Evolutionary conservation across 2,888 invertebrate genomes (phyloP), one percentile per base, ranked within the genome.

Genomic region (Eueremaeus valkanovi): DNA sequence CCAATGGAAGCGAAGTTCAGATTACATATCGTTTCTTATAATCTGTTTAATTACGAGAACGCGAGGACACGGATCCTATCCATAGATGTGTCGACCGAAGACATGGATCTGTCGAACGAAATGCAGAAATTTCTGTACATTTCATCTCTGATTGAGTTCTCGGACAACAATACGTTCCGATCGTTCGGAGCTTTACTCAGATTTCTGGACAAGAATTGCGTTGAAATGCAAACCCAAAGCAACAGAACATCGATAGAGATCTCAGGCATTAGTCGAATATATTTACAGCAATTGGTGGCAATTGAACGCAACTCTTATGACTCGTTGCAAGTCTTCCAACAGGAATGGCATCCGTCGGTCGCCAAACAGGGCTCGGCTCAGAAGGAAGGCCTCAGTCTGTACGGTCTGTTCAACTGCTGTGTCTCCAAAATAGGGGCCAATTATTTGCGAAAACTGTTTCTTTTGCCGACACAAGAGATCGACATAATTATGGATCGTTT

Each of bases 271-370:
- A n/a, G 24, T 68, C 42, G 27, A 13, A 3, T 68, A 5, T 68
- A 68, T 68, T 68, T 68, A 42, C 68, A 68, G 24, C 40, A 68
- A 68, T 42, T 68, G 42, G 42, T 76, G 18, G 8, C 73, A 58
- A 76, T 76, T 5, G 73, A 76, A 1, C 27, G 73, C 3, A 63
- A 49, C 55, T 63, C 76, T 45, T 73, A 33, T 73, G 73, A 76
- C 31, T 90, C 90, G 0, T 85, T 95, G 55, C 90, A 92, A 82
- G 89, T 95, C 78, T 91, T 93, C 83, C 88, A 89, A 78, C 85
- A 87, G 2, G 86, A 88, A 73, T 85, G 88, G 1, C 92, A 92
- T 81, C 92, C 92, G 11, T 90, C 91, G 76, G 87, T 87, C 42
- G 90, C 89, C 82, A 91, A 90, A 82, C 86, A 87, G 77, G 89